A percentile compares a stretch with the other conserved stretches of the same genome.
phyloP scores from a whole-genome alignment of 2,797 vertebrate genomes.

The Pempheris klunzingeri region DNA sequence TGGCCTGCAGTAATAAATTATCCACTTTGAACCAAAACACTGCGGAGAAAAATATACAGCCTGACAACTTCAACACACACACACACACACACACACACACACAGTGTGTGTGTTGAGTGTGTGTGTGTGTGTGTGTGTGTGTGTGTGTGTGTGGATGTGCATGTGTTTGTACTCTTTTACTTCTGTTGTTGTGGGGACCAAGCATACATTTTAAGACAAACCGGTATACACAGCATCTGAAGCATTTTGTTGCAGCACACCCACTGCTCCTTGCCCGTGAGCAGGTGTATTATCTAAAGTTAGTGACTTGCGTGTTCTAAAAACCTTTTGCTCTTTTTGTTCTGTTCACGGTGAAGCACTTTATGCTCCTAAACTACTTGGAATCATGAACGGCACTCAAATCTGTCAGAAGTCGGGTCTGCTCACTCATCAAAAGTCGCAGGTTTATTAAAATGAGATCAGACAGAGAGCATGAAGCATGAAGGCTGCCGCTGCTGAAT shows the following conservation, averaged over 20 bases:
- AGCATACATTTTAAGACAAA: neutral
- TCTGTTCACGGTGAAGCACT: neutral
- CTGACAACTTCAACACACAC: slow-evolving; percentile 36
- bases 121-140: too few relatives aligned
- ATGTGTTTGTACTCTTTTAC: neutral
- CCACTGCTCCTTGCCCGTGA: neutral
- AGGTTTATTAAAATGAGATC: slow-evolving; percentile 16
- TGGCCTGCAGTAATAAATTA: slow-evolving; percentile 63
- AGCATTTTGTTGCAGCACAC: too few relatives aligned
- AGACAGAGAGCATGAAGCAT: neutral
- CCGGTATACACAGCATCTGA: neutral
- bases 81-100: too few relatives aligned
- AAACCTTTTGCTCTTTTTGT: neutral
- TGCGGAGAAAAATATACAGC: slow-evolving; percentile 43
- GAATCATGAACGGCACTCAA: neutral
- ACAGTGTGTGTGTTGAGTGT: neutral
- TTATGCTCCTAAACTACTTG: neutral
- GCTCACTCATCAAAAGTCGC: slow-evolving; percentile 6
- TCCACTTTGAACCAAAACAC: slow-evolving; percentile 64
- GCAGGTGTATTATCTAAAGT: neutral
- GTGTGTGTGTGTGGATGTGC: neutral
- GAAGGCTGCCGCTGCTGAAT: neutral
- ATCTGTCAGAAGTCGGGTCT: neutral
- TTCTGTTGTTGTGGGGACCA: slow-evolving; percentile 4
- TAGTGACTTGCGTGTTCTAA: neutral